phyloP scores from a whole-genome alignment of 2,888 invertebrate genomes.

The Amorpha juglandis region DNA sequence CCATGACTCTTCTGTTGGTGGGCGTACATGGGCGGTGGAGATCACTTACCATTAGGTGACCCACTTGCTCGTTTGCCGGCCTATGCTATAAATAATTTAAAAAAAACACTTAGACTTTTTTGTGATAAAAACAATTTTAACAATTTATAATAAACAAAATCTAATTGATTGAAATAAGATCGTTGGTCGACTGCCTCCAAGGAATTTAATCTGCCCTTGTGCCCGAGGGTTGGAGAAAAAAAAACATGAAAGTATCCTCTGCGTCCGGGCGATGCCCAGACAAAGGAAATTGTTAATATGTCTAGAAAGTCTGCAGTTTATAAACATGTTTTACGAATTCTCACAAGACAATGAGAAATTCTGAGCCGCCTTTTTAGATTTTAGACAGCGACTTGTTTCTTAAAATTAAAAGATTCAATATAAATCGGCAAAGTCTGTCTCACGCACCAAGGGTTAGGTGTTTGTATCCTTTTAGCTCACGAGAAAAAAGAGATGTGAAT shows the following conservation, averaged over 20 bases:
- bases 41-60: no score
- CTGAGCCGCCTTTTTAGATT: neutral
- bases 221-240: neutral
- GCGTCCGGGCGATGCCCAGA: neutral
- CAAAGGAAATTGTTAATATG: constrained; percentile 2
- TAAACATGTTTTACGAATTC: neutral
- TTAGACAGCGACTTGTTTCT: neutral
- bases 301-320: neutral
- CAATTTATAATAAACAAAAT: constrained; percentile 9
- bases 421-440: no score
- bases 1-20: no score
- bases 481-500: no score
- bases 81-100: no score
- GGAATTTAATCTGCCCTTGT: constrained; percentile 13
- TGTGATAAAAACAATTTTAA: neutral
- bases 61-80: no score
- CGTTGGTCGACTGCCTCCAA: neutral
- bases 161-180: constrained; percentile 1
- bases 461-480: no score
- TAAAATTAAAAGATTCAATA: neutral
- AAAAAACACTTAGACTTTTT: no score
- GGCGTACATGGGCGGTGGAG: no score
- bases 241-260: neutral
- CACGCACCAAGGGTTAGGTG: no score
- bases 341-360: neutral